Evolutionary conservation across 2,113 vertebrate genomes (phyloP).

Genomic region (Ibidorhyncha struthersii): DNA sequence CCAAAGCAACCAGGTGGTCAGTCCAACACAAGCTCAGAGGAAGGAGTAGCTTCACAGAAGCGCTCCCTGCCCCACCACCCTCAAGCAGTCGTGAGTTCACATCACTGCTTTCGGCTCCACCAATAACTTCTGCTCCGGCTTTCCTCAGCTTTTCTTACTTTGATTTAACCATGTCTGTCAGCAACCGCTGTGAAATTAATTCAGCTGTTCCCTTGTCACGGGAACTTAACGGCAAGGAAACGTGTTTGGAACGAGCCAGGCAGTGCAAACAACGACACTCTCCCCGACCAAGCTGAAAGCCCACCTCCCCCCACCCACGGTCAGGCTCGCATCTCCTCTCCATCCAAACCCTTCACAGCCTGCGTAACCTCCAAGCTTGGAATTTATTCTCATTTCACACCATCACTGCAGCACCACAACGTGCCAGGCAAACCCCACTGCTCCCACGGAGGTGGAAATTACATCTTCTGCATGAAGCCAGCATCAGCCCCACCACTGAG

Average conservation of each 20-base stretch:
- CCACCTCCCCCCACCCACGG: background rate
- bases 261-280: background rate
- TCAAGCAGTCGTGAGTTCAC: background rate
- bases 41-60: background rate
- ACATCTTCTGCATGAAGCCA: background rate
- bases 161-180: background rate
- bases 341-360: background rate
- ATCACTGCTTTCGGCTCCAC: background rate
- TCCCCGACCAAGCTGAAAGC: background rate
- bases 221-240: background rate
- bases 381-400: background rate
- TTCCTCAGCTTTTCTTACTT: background rate
- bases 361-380: background rate
- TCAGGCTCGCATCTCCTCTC: background rate
- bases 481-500: background rate
- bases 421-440: background rate
- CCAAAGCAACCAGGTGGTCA: background rate
- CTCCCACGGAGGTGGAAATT: rapidly evolving
- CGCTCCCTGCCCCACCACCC: background rate
- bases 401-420: background rate
- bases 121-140: background rate
- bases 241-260: background rate
- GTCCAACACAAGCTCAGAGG: background rate
- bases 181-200: background rate
- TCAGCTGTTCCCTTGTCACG: background rate